Conservation (phyloP, 1,140 invertebrate genomes). For the Melanaphis sacchari region DNA sequence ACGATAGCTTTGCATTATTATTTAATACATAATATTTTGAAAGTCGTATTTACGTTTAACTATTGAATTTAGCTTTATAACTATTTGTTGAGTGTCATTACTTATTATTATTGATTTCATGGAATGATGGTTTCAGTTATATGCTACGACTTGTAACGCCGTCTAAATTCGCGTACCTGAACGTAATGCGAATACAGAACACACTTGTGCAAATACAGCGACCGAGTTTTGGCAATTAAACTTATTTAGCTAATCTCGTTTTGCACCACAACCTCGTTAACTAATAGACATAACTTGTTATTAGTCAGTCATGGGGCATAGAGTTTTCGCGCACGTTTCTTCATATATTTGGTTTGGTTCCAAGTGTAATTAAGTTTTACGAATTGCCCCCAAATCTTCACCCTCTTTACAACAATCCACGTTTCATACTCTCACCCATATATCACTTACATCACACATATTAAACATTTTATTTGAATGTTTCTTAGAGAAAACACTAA, state of each 20-base stretch:
- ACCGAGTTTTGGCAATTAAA: conserved; percentile 45
- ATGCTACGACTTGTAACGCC: neutral
- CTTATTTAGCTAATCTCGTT: conserved; percentile 54
- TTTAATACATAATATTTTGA: neutral
- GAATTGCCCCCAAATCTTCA: too few relatives aligned
- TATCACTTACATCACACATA: neutral
- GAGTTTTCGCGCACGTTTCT: neutral
- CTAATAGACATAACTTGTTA: conserved; percentile 35
- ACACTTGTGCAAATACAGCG: neutral
- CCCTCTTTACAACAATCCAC: neutral
- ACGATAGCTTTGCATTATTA: neutral
- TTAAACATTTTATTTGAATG: neutral
- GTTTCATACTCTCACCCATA: neutral
- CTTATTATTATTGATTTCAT: neutral
- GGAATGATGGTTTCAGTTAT: neutral
- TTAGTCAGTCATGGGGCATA: conserved; percentile 38
- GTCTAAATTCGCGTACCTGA: neutral
- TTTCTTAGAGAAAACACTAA: neutral
- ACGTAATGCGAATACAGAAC: conserved; percentile 11
- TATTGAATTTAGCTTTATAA: neutral
- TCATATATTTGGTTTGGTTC: conserved; percentile 25
- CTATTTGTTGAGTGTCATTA: neutral
- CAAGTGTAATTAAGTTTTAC: conserved; percentile 41
- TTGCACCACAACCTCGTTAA: conserved; percentile 46
- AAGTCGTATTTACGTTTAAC: neutral